These are phyloP conservation scores for Callyntrura guangdongensis DNA, from an alignment of 2,888 invertebrate genomes.

Conservation along the genomic window DNA sequence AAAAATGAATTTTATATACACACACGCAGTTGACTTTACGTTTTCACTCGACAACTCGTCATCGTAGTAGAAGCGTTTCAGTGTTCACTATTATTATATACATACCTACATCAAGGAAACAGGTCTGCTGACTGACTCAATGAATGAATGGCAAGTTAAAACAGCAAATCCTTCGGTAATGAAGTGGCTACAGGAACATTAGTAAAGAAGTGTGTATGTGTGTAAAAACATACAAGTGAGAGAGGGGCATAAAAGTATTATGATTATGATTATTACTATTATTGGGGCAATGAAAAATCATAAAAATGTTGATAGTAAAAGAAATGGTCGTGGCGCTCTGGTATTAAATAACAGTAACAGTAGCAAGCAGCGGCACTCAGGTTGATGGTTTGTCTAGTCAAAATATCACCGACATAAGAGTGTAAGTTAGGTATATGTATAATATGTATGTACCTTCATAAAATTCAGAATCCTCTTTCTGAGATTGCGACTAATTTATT, in stretches of 20 bases:
- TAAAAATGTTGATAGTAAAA: constrained; percentile 52
- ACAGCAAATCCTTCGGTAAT: constrained; percentile 36
- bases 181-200: constrained; percentile 2
- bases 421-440: background rate
- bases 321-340: background rate
- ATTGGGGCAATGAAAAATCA: constrained; percentile 71
- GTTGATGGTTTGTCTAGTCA: background rate
- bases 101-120: constrained; percentile 43
- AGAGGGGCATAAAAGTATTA: constrained; percentile 60
- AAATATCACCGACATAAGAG: background rate
- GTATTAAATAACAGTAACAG: background rate
- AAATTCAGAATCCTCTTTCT: too few species aligned
- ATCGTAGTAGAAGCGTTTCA: background rate
- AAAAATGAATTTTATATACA: constrained; percentile 60
- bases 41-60: constrained; percentile 18
- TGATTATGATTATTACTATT: constrained; percentile 66
- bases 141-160: constrained; percentile 47
- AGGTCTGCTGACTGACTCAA: constrained; percentile 11
- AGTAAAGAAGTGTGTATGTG: background rate
- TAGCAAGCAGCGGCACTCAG: background rate
- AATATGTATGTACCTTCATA: background rate
- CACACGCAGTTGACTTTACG: constrained; percentile 35
- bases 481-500: too few species aligned
- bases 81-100: background rate
- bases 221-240: background rate